phyloP scores from a whole-genome alignment of 1,140 invertebrate genomes.

The Pseudomyrmex flavicornis region DNA sequence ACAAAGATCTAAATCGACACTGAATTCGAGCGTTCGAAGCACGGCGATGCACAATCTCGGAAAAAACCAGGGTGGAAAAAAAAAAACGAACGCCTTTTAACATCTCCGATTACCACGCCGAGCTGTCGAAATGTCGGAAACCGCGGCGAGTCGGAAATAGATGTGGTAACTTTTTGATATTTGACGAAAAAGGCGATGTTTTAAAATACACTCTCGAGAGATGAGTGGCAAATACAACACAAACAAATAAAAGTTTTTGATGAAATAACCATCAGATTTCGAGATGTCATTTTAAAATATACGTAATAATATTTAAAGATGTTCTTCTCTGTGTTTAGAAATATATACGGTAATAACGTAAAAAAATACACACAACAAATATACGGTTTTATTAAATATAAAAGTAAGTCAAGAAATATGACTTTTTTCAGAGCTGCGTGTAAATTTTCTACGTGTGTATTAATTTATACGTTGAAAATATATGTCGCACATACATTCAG shows the following conservation, averaged over 20 bases:
- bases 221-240: background rate
- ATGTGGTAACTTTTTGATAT: background rate
- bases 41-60: background rate
- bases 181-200: background rate
- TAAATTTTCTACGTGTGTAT: no score
- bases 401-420: no score
- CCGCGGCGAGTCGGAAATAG: background rate
- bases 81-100: background rate
- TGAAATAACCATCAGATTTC: background rate
- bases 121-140: conserved; percentile 25
- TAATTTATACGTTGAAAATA: no score
- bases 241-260: background rate
- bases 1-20: background rate
- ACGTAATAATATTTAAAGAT: no score
- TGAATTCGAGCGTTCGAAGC: background rate
- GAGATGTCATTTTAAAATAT: background rate
- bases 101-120: conserved; percentile 20
- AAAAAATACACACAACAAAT: no score
- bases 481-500: no score
- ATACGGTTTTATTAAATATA: no score
- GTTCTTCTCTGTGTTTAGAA: no score
- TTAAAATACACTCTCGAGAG: no score
- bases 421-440: no score
- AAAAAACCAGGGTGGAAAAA: background rate
- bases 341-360: no score